phyloP scores from a whole-genome alignment of 2,797 vertebrate genomes.

The Capromys pilorides region DNA sequence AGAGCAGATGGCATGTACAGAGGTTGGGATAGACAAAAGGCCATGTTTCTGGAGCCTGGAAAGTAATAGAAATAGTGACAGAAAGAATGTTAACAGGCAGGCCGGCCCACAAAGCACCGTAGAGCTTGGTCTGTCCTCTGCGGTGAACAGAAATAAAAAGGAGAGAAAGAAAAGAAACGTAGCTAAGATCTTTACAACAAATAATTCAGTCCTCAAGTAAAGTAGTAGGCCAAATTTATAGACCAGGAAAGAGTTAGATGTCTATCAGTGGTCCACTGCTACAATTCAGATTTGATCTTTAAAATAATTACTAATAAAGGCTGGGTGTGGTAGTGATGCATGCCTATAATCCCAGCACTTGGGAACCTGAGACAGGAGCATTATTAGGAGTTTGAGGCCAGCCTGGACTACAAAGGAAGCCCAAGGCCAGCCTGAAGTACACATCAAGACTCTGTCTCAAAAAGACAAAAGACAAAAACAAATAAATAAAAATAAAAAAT shows the following conservation, averaged over 20 bases:
- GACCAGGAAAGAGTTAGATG: background rate
- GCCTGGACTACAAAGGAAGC: too few species aligned
- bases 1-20: background rate
- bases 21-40: background rate
- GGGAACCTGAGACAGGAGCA: too few species aligned
- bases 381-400: too few species aligned
- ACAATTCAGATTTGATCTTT: background rate
- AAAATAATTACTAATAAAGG: background rate
- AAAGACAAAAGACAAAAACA: too few species aligned
- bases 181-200: background rate
- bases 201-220: background rate
- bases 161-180: background rate
- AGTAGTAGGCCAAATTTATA: background rate
- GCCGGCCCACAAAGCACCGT: background rate
- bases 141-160: background rate
- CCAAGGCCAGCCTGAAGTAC: too few species aligned
- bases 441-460: too few species aligned
- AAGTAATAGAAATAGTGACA: background rate
- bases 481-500: too few species aligned
- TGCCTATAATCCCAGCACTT: too few species aligned
- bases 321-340: too few species aligned
- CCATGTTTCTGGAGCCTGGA: fast-evolving
- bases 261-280: background rate
- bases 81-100: background rate
- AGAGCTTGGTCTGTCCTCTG: background rate